phyloP scores from a whole-genome alignment of 2,888 invertebrate species.

The Epinotia ramella region DNA sequence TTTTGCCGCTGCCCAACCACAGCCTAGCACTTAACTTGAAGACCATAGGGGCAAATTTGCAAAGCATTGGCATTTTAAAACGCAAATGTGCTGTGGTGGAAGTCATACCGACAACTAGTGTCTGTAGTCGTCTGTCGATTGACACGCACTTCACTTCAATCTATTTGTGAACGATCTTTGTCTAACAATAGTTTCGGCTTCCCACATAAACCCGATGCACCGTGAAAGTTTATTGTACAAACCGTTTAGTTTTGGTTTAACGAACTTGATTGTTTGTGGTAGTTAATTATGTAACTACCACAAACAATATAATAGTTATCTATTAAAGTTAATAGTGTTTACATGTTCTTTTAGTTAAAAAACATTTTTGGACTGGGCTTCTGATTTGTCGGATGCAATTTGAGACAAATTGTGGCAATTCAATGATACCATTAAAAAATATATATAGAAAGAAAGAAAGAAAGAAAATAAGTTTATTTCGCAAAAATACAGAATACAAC shows the following conservation, averaged over 20 bases:
- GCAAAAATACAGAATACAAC: too few species aligned
- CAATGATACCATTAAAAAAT: too few species aligned
- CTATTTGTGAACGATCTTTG: conserved; percentile 46
- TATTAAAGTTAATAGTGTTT: conserved; percentile 8
- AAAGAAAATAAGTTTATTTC: too few species aligned
- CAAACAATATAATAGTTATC: too few species aligned
- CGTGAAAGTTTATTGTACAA: conserved; percentile 40
- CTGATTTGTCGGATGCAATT: too few species aligned
- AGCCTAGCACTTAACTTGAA: neutral
- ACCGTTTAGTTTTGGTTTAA: conserved; percentile 22
- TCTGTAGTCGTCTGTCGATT: conserved; percentile 46
- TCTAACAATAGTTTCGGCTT: conserved; percentile 40
- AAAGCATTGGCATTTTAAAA: neutral
- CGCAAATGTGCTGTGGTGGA: conserved; percentile 9
- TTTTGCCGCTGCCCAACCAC: conserved; percentile 4
- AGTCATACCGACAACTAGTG: conserved; percentile 20
- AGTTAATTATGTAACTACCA: neutral
- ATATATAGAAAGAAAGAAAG: too few species aligned
- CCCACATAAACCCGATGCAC: conserved; percentile 20
- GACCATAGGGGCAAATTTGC: conserved; percentile 5
- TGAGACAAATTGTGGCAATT: too few species aligned
- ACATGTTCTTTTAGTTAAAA: neutral
- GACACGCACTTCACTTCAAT: conserved; percentile 48
- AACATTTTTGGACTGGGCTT: neutral
- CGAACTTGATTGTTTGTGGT: conserved; percentile 17